A percentile compares a stretch with the other conserved stretches of the same genome.
Evolutionary conservation across 1,140 invertebrate species (phyloP).

Genomic region (Pararge aegeria): DNA sequence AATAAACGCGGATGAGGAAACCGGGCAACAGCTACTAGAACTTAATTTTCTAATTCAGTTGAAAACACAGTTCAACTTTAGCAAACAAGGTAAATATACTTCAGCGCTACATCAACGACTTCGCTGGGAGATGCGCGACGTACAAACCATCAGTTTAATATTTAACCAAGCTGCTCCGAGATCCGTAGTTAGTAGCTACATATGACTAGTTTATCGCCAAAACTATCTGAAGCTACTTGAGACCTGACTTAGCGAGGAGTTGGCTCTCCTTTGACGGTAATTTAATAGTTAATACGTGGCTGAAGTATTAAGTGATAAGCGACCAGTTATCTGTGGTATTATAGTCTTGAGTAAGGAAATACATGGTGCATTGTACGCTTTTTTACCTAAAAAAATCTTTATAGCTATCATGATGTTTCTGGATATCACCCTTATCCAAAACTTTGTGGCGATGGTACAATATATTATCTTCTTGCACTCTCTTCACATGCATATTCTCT

Average conservation of each 20-base stretch:
- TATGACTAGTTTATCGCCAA: neutral
- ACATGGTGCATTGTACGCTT: no score
- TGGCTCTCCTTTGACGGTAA: constrained; percentile 30
- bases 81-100: neutral
- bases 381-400: no score
- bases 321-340: neutral
- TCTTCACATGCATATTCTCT: no score
- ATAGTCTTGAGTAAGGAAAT: neutral
- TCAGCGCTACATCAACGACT: neutral
- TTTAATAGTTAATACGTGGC: constrained; percentile 40
- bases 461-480: no score
- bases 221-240: constrained; percentile 13
- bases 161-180: neutral
- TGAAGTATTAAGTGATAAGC: constrained; percentile 11
- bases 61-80: no score
- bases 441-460: no score
- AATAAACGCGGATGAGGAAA: no score
- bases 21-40: no score
- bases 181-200: neutral
- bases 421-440: no score
- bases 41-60: no score
- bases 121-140: neutral
- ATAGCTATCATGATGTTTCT: no score
- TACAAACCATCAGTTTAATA: neutral
- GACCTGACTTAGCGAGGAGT: constrained; percentile 32